Percentiles rank a stretch among this genome's conserved stretches.
phyloP scores from a whole-genome alignment of 2,888 invertebrate genomes.

The Tethea ocularis region DNA sequence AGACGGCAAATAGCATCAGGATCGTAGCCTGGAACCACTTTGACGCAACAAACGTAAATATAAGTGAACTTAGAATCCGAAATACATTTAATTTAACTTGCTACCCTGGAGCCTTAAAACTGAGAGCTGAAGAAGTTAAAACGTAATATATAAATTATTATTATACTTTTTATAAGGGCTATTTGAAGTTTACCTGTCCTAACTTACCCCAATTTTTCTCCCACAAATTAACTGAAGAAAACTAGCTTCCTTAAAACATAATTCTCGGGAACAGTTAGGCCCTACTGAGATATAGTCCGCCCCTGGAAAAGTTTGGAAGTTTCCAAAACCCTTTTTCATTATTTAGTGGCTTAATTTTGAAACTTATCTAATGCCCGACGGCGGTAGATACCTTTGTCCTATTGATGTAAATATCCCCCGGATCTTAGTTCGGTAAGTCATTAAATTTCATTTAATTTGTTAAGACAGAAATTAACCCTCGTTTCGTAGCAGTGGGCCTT shows the following conservation, averaged over 20 bases:
- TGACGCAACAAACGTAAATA: too few relatives aligned
- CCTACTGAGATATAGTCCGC: neutral
- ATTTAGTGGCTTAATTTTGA: slow-evolving; percentile 20
- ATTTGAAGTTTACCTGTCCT: neutral
- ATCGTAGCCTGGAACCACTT: too few relatives aligned
- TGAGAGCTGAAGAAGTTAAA: too few relatives aligned
- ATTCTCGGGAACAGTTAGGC: slow-evolving; percentile 7
- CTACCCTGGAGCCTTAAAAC: too few relatives aligned
- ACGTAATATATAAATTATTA: too few relatives aligned
- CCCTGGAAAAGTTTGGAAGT: slow-evolving; percentile 9
- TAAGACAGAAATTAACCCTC: neutral
- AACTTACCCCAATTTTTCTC: neutral
- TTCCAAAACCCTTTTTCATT: slow-evolving; percentile 9
- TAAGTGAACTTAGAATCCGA: too few relatives aligned
- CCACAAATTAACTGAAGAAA: slow-evolving; percentile 5
- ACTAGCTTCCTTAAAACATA: slow-evolving; percentile 4
- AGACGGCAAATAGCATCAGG: too few relatives aligned
- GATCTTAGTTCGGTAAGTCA: slow-evolving; percentile 3
- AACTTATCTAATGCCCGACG: slow-evolving; percentile 26
- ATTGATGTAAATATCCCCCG: neutral
- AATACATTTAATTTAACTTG: too few relatives aligned
- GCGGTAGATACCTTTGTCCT: slow-evolving; percentile 10
- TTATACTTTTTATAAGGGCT: too few relatives aligned
- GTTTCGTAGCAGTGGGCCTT: neutral
- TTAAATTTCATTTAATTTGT: slow-evolving; percentile 4